Base-by-base conservation (phyloP, 2,888 invertebrate species). In the Agriopis leucophaearia region DNA sequence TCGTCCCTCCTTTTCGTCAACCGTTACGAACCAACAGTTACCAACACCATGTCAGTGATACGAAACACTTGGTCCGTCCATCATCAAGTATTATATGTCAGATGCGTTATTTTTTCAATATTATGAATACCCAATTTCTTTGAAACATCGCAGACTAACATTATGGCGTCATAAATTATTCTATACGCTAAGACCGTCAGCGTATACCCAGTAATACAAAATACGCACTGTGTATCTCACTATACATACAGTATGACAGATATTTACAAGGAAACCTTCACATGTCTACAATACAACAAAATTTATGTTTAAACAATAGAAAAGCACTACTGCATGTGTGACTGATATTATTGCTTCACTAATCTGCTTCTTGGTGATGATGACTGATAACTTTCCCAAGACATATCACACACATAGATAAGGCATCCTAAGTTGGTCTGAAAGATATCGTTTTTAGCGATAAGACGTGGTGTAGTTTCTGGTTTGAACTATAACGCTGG, bases 101-200 rank as follows among this genome's bases (percentile, higher is more conserved):
- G 27, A 65, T 54, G 63, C 35, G 54, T 55, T 68, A 59, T 68
- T 64, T 64, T 59, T 68, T 44, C 64, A 63, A 70, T 55, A 56
- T 70, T 70, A 64, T 70, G 70, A 64, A 70, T 66, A 66, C 60
- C 54, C 66, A 63, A 66, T 66, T 64, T 66, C 60, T 70, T 66
- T 66, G 70, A 59, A 73, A 74, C 70, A 69, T 78, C 64, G 75
- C 72, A 56, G 65, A 60, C 62, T 70, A 67, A 70, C 71, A 63
- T 73, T 75, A 78, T 67, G 74, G 69, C 70, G 61, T 78, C 75
- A 81, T 85, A 81, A 85, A 85, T 85, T 81, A 87, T 86, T 83
- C 84, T 69, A 65, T 52, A 63, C 71, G 66, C 66, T 78, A 79
- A 81, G 80, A 78, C 75, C 78, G 73, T 76, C 77, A 75, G 71